Conservation (phyloP, 2,888 invertebrate genomes). For the Habroteleia sp. region DNA sequence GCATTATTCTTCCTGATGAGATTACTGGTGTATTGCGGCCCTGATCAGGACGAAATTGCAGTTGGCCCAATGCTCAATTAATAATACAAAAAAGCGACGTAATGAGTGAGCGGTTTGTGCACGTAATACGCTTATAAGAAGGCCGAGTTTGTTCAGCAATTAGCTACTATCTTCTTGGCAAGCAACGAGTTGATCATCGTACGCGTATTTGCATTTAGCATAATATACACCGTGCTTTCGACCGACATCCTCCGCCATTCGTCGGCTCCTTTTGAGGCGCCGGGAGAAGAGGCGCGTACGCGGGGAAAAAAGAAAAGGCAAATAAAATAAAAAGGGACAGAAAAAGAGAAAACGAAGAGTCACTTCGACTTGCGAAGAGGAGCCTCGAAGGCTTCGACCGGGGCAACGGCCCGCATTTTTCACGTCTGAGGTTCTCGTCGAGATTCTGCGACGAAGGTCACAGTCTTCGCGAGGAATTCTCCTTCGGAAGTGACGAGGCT, state of each 20-base stretch:
- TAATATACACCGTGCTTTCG: constrained; percentile 55
- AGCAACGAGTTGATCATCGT: constrained; percentile 51
- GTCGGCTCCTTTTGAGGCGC: constrained; percentile 59
- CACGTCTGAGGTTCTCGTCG: constrained; percentile 68
- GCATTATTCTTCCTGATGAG: too few relatives aligned
- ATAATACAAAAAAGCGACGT: constrained; percentile 26
- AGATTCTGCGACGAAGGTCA: constrained; percentile 74
- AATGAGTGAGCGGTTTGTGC: constrained; percentile 25
- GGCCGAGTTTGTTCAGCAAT: constrained; percentile 61
- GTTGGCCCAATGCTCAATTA: constrained; percentile 28
- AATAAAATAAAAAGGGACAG: constrained; percentile 58
- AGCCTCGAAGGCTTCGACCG: constrained; percentile 62
- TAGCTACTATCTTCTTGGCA: constrained; percentile 54
- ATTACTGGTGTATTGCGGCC: too few relatives aligned
- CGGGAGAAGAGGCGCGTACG: constrained; percentile 41
- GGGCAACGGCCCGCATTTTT: constrained; percentile 72
- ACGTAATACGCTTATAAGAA: constrained; percentile 31
- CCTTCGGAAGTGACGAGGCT: constrained; percentile 60
- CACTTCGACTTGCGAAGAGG: constrained; percentile 59
- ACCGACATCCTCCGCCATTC: constrained; percentile 46
- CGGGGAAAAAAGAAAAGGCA: constrained; percentile 58
- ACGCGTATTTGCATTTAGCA: constrained; percentile 62
- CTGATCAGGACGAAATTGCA: too few relatives aligned
- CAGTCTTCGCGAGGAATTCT: constrained; percentile 74
- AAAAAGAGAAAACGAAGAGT: constrained; percentile 56